A percentile compares a stretch with the other conserved stretches of the same genome.
Evolutionary conservation across 2,113 vertebrate genomes (phyloP).

Genomic region (Pollimyrus isidori): DNA sequence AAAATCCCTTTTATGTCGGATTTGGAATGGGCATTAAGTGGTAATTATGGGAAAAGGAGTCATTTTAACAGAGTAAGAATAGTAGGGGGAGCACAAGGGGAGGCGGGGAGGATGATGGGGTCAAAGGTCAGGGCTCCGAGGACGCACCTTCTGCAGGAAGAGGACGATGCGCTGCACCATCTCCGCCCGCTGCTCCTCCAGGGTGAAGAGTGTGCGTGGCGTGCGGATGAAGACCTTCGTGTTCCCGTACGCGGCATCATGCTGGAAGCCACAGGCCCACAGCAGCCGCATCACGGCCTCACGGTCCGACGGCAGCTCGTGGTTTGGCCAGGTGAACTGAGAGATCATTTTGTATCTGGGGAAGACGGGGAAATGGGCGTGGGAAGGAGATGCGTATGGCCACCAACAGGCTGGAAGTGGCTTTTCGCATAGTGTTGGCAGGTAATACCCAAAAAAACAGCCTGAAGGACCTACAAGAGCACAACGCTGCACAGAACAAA

Average conservation of each 20-base stretch:
- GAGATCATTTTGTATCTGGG: constrained; percentile 97
- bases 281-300: constrained; percentile 80
- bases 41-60: background rate
- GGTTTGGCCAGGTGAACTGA: constrained; percentile 93
- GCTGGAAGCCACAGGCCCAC: constrained; percentile 77
- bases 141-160: constrained; percentile 91
- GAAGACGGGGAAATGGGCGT: background rate
- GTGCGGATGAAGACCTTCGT: constrained; percentile 96
- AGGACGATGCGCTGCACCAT: constrained; percentile 89
- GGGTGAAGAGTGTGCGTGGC: constrained; percentile 81
- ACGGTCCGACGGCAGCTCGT: constrained; percentile 78
- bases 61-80: background rate
- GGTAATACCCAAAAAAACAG: background rate
- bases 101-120: background rate
- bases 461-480: background rate
- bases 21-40: background rate
- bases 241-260: constrained; percentile 87
- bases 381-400: background rate
- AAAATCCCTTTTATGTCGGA: background rate
- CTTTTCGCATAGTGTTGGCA: background rate
- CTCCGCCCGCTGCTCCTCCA: constrained; percentile 83
- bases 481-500: background rate
- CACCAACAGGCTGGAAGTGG: background rate
- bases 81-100: background rate
- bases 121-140: background rate